phyloP scores from a whole-genome alignment of 2,797 vertebrate genomes.

The Myotis pilosus region DNA sequence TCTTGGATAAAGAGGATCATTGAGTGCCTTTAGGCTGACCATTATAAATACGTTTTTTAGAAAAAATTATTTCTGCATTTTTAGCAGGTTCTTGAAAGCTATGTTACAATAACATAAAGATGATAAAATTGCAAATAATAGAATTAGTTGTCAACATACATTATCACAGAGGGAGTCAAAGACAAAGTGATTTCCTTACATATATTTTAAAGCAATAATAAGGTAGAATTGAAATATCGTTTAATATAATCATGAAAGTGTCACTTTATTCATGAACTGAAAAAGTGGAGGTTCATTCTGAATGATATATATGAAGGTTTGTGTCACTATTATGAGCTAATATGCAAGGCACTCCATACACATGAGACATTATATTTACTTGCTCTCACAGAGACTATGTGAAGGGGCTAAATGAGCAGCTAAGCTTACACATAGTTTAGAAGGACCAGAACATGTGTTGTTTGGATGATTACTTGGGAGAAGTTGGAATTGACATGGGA shows the following conservation, averaged over 20 bases:
- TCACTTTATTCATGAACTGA: not conserved
- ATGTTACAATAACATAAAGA: not conserved
- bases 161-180: not conserved
- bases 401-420: not conserved
- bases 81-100: not conserved
- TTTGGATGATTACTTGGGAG: not conserved
- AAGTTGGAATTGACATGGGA: not conserved
- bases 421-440: not conserved
- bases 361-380: not conserved
- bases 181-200: not conserved
- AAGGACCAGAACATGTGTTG: not conserved
- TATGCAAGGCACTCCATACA: not conserved
- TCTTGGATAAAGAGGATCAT: slow-evolving; percentile 46
- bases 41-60: not conserved
- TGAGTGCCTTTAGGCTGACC: not conserved
- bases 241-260: not conserved
- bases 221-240: not conserved
- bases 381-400: not conserved
- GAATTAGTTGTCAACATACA: not conserved
- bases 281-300: not conserved
- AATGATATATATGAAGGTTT: not conserved
- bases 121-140: not conserved
- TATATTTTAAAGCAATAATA: not conserved
- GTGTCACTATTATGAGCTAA: not conserved
- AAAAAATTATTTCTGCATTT: not conserved